Evolutionary conservation across 2,113 vertebrate species (phyloP), one percentile per base, ranked within the genome.

Genomic region (Anhinga rufa): DNA sequence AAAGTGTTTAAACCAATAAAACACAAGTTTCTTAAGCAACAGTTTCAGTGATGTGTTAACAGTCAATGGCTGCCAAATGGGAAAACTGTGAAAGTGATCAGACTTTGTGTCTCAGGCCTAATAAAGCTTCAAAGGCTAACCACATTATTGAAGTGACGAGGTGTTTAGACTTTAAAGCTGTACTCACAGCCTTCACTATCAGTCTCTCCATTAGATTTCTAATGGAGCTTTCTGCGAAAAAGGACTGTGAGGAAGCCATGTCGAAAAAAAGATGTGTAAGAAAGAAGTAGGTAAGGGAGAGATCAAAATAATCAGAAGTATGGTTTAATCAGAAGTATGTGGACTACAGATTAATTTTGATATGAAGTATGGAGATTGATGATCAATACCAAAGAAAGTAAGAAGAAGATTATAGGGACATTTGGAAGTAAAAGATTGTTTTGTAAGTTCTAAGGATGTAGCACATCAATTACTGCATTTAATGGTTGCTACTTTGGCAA

Each of bases 61-160:
- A 86, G 57, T 51, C 77, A 57, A 28, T 68, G 57, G 31, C 68
- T 93, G 95, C 93, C 95, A 88, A 95, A 60, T 34, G 31, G 61
- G 81, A 92, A 96, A 82, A 74, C 91, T 82, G 77, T 94, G 60
- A 74, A 94, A 93, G 65, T 78, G 83, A 87, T 91, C 86, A 86
- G 91, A 92, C 84, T 83, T 66, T 78, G 10, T 90, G 85, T 93
- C 90, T 74, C 66, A 87, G 52, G 51, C 60, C 86, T 76, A 92
- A 83, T 92, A 97, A 96, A 95, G 71, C 81, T 96, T 96, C 93
- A 96, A 96, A 92, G 72, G 34, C 83, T 74, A 75, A 88, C 51
- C 68, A 62, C 57, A 31, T 88, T 94, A 55, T 48, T 60, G 88
- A 90, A 96, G 61, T 89, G 78, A 96, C 93, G 95, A 97, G 90